Base-by-base conservation (phyloP, 2,888 invertebrate species). In the Palloptera scutellata region DNA sequence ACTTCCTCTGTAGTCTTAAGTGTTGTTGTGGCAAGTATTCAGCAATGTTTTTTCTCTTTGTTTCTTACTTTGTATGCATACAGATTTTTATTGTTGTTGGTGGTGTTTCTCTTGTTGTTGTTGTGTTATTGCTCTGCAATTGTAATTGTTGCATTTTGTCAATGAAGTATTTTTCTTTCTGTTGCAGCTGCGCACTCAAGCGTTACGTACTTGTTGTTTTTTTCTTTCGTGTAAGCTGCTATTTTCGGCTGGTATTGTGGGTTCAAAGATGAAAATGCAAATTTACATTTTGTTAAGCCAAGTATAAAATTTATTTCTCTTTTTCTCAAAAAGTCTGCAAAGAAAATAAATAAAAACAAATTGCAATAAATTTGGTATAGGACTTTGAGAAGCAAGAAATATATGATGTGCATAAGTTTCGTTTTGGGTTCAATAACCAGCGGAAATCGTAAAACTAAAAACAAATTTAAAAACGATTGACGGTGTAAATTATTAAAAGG, bases 251-350 rank as follows among this genome's bases (percentile, higher is more conserved):
- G 62, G 30, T 30, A 30, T 30, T 30, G 30, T 30, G 30, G 30
- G 71, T 75, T 71, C 72, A 71, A 75, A 78, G 76, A 79, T 77
- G 73, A 74, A 78, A 78, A 81, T 80, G 82, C 77, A 78, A 81
- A 80, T 81, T 77, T 76, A 58, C 64, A 43, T 52, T n/a, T 17
- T 10, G 52, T 52, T 52, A 17, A 11, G 52, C 8, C n/a, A 52
- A 17, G 19, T 17, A 52, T 15, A 52, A 52, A 52, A 52, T 52
- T 52, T 52, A 15, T 17, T 52, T 52, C n/a, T 52, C 17, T 10
- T n/a, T 52, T 52, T 17, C 52, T 52, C 10, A 13, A 55, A 55
- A n/a, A 9, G 20, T 20, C 55, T 19, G n/a, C 55, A 11, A 40
- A n/a, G 48, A 48, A 48, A 48, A 48, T 8, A 48, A 48, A 15